Evolutionary conservation across 2,888 invertebrate species (phyloP), one percentile per base, ranked within the genome.

Genomic region (Cinara cedri): DNA sequence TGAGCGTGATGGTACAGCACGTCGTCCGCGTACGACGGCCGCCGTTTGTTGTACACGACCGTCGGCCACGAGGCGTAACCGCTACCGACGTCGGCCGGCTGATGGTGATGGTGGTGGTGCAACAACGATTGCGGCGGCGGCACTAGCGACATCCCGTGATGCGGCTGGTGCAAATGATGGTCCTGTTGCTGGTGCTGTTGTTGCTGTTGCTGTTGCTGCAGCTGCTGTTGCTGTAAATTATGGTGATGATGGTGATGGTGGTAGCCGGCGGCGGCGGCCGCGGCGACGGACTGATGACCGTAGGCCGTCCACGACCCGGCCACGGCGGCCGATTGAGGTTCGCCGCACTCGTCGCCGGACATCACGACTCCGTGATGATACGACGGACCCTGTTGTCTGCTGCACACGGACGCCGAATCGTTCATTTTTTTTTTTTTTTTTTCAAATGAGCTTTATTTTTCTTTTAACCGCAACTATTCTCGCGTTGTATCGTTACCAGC

Each of bases 231-330:
- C 16, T 72, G 72, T 11, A 57, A 46, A 21, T 68, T 66, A 49
- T 66, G 65, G 21, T 76, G 78, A 14, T 78, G 78, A 16, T 76
- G 76, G 9, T 75, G 75, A 16, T 76, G 66, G 24, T 78, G 57
- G 51, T 60, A 68, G 14, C 60, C 78, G 49, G 51, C 49, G 49
- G 51, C 66, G 34, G 63, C 63, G 13, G 54, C 49, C 57, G 55
- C 21, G 21, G 49, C 10, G 10, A 14, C 19, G 9, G 60, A 49
- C 51, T 78, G 78, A 16, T 78, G 78, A 9, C 70, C 70, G 60
- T 78, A 78, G 21, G 62, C 57, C 21, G 78, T 42, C 78, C 70
- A 78, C 46, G 78, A 34, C 4, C 60, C 70, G 60, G 78, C 57
- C 34, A 68, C 55, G 19, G 76, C 11, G n/a, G 68, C 68, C 16